A percentile compares a stretch with the other conserved stretches of the same genome.
Conservation (phyloP, 2,888 invertebrate species). For the Campoplex nolae region DNA sequence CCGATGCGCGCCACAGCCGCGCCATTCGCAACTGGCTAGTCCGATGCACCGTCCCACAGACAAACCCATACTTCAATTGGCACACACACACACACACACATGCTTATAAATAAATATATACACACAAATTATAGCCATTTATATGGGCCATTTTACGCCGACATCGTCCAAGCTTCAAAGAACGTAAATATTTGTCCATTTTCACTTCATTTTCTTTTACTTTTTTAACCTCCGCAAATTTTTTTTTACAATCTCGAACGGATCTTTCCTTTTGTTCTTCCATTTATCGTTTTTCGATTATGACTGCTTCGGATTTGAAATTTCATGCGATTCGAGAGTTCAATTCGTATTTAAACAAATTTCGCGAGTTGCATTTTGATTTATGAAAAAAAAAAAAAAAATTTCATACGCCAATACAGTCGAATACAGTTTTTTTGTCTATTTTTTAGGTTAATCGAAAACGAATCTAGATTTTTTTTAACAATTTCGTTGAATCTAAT, state of each 20-base stretch:
- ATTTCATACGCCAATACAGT: too few species aligned
- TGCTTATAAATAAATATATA: constrained; percentile 16
- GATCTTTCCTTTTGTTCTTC: background rate
- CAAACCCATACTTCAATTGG: constrained; percentile 46
- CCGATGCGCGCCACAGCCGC: constrained; percentile 70
- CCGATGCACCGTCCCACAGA: constrained; percentile 79
- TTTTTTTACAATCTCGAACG: background rate
- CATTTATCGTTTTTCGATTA: too few species aligned
- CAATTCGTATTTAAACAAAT: too few species aligned
- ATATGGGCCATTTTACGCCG: background rate
- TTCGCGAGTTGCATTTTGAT: too few species aligned
- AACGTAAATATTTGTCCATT: background rate
- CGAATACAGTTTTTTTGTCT: too few species aligned
- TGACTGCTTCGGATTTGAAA: too few species aligned
- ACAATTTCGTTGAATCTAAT: background rate
- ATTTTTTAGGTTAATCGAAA: too few species aligned
- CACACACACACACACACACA: constrained; percentile 19
- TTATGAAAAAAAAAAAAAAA: too few species aligned
- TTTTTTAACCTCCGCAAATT: background rate
- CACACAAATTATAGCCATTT: constrained; percentile 20
- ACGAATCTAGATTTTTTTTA: too few species aligned
- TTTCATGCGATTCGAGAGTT: too few species aligned
- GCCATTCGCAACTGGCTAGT: constrained; percentile 79
- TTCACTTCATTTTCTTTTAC: background rate
- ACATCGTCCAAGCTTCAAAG: background rate